Evolutionary conservation across 2,888 invertebrate genomes (phyloP), one percentile per base, ranked within the genome.

Genomic region (Sacculina carcini): DNA sequence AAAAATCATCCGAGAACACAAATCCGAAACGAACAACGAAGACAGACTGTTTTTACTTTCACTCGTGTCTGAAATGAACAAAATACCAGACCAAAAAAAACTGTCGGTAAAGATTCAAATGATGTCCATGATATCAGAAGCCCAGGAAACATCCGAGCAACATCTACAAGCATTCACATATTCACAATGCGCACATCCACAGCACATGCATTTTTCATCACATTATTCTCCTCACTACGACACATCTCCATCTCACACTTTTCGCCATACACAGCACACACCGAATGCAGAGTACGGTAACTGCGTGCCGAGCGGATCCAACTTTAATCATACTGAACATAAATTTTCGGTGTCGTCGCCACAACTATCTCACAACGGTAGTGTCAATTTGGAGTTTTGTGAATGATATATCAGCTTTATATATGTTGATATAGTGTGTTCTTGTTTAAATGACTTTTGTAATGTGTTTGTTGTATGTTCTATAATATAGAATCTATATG

Each of bases 11-110:
- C n/a, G n/a, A n/a, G n/a, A n/a, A n/a, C n/a, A n/a, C n/a, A n/a
- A n/a, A n/a, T n/a, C n/a, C n/a, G n/a, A n/a, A n/a, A n/a, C n/a
- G n/a, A n/a, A n/a, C n/a, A n/a, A n/a, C n/a, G n/a, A n/a, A n/a
- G 34, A 51, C 34, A 48, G 23, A 19, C 47, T 51, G 51, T 50
- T 47, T 31, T 42, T 44, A 28, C 42, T 50, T 16, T 50, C 42
- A 26, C 48, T 38, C 32, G 48, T 48, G 40, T 52, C 48, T 39
- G 51, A 23, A 26, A 28, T 49, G 51, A 28, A 32, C 14, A 39
- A 60, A 62, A 63, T 69, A 70, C 76, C 71, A 64, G 79, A 74
- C 54, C 36, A 48, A 24, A 51, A 38, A 44, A 51, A 50, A 29
- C 50, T 50, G 9, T 14, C 38, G n/a, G 26, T 50, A 23, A 50